Percentiles rank a stretch among this genome's conserved stretches.
Evolutionary conservation across 2,797 vertebrate genomes (phyloP).

Genomic region (Pipistrellus kuhlii): DNA sequence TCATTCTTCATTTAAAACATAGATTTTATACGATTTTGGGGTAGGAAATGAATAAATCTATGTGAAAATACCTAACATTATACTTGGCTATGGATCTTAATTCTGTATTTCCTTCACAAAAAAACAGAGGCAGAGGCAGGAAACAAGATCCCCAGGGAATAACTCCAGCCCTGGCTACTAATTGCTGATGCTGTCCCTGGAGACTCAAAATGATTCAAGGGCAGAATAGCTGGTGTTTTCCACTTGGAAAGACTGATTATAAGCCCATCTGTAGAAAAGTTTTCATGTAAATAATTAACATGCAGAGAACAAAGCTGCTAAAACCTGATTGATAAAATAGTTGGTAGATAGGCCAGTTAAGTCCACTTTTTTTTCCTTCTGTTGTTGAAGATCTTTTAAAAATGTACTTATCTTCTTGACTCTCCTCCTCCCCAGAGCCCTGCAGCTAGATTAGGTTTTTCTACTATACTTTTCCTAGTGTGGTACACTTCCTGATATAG

Average conservation of each 20-base stretch:
- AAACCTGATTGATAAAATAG: neutral
- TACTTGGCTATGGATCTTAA: neutral
- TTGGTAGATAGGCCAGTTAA: neutral
- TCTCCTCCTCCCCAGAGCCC: neutral
- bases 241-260: constrained; percentile 46
- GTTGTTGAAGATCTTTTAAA: constrained; percentile 9
- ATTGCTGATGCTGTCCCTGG: constrained; percentile 49
- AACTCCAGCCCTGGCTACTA: constrained; percentile 26
- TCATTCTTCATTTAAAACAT: neutral
- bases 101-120: constrained; percentile 25
- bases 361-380: neutral
- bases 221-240: constrained; percentile 53
- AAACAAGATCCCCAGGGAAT: constrained; percentile 48
- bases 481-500: neutral
- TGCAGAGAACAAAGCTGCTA: neutral
- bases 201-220: constrained; percentile 52
- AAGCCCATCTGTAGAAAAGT: constrained; percentile 17
- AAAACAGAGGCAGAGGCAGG: constrained; percentile 25
- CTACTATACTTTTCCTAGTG: neutral
- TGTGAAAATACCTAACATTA: neutral
- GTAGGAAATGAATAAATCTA: constrained; percentile 2
- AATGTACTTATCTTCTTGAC: neutral
- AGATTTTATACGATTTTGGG: neutral
- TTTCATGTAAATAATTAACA: neutral
- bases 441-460: neutral